A percentile compares a stretch with the other conserved stretches of the same genome.
Conservation (phyloP, 1,140 invertebrate species). For the Steinernema feltiae region DNA sequence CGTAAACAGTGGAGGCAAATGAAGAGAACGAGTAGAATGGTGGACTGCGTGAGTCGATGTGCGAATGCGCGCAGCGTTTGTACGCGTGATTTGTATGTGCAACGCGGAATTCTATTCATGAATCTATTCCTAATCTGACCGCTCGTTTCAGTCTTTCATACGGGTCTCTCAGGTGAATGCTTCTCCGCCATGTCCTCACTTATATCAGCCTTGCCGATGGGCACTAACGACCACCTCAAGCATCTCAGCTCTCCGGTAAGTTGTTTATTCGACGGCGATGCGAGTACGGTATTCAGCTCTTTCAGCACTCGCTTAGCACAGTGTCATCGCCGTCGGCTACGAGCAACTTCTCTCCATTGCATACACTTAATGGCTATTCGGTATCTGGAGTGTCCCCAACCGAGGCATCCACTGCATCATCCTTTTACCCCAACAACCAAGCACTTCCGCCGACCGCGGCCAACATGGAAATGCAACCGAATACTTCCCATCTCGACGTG, state of each 20-base stretch:
- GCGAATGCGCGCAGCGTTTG: too few relatives aligned
- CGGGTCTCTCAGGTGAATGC: conserved; percentile 8
- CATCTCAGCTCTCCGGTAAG: conserved; percentile 8
- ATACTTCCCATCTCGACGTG: neutral
- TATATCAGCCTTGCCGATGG: conserved; percentile 5
- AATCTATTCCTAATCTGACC: too few relatives aligned
- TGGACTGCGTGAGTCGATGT: too few relatives aligned
- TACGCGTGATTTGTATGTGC: too few relatives aligned
- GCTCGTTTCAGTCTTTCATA: conserved; percentile 9
- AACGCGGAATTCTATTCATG: too few relatives aligned
- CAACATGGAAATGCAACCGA: conserved; percentile 5
- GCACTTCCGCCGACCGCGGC: neutral
- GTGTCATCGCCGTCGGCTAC: neutral
- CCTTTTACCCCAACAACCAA: neutral
- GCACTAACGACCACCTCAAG: conserved; percentile 11
- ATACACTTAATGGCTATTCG: conserved; percentile 8
- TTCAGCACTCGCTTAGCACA: neutral
- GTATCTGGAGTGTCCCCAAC: neutral
- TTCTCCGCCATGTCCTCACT: conserved; percentile 14
- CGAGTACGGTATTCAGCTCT: neutral
- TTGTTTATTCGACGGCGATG: neutral
- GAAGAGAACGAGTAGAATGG: too few relatives aligned
- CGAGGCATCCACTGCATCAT: neutral
- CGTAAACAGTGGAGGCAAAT: too few relatives aligned
- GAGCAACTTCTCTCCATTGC: conserved; percentile 3